These are phyloP conservation scores for Trinectes maculatus DNA, from an alignment of 2,113 vertebrate species.

Conservation along the genomic window DNA sequence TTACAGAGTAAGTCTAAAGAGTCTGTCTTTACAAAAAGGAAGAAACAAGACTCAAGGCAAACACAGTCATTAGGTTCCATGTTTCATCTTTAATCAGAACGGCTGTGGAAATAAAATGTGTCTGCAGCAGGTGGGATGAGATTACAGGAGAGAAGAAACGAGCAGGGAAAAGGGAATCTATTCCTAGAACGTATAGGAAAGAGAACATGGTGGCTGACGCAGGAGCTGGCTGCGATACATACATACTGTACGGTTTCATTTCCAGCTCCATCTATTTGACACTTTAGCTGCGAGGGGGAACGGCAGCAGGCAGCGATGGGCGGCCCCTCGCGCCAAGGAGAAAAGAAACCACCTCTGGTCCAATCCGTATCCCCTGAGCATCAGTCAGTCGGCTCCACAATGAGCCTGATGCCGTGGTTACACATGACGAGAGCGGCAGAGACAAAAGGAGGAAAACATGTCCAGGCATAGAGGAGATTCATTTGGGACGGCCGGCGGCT, in stretches of 20 bases:
- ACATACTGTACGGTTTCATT: constrained; percentile 56
- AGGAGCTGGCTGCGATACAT: constrained; percentile 54
- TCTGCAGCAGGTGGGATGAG: constrained; percentile 1
- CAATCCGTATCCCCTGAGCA: constrained; percentile 34
- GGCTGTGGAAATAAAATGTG: constrained; percentile 2
- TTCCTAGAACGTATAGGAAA: constrained; percentile 61
- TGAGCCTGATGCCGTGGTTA: constrained; percentile 46
- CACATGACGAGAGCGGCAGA: not conserved
- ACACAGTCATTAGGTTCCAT: constrained; percentile 40
- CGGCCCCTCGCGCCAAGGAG: constrained; percentile 11
- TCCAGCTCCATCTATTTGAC: constrained; percentile 48
- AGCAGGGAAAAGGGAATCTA: constrained; percentile 4
- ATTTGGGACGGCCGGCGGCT: constrained; percentile 41
- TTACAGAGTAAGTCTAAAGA: no score
- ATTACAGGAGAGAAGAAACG: constrained; percentile 35
- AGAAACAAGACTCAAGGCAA: constrained; percentile 21
- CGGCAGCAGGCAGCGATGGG: constrained; percentile 31
- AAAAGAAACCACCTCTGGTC: constrained; percentile 44
- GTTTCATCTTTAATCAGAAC: constrained; percentile 46
- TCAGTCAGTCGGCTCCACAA: constrained; percentile 52
- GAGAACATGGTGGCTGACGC: constrained; percentile 51
- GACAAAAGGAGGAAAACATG: constrained; percentile 14
- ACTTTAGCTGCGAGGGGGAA: constrained; percentile 33
- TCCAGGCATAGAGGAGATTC: constrained; percentile 37
- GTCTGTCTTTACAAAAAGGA: not conserved